Base-by-base conservation (phyloP, 2,888 invertebrate genomes). In the Hedychridium roseum region DNA sequence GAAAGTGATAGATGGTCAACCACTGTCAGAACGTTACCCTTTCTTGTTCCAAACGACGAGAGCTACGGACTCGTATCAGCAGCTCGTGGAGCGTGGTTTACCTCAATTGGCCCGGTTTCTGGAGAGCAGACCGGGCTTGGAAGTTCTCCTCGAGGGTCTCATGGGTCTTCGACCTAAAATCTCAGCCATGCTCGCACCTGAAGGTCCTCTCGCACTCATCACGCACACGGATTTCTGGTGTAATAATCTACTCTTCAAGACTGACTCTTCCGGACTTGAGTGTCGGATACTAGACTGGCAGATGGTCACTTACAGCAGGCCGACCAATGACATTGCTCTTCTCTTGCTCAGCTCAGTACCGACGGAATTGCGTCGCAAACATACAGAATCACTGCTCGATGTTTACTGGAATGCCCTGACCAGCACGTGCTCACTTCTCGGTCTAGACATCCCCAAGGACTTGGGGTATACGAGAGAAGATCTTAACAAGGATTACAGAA, bases 171-270 rank as follows among this genome's bases (percentile, higher is more conserved):
- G 88, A 54, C 85, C 88, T 1, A 83, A 86, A 34, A 88, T 91
- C 16, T 87, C 88, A 14, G 85, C 86, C 2, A 79, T 91, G 4
- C 79, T 91, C 20, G 84, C 86, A 34, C 90, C 91, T 0, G 84
- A 86, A 37, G 90, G 88, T 67, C 90, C 91, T 0, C 78, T 87
- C 66, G 88, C 90, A 0, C 82, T 90, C 3, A 86, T 91, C 50
- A 91, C 90, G 0, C 91, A 91, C 75, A 91, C 90, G 0, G 91
- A 91, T 73, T 91, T 91, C 76, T 91, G 91, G 91, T 89, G 89
- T 73, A 90, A 90, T 63, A 91, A 91, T 78, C 81, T 91, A 11
- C 80, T 90, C 51, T 90, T 91, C 68, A 60, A 49, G 60, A 78
- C 47, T 44, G 74, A 76, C 12, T 54, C 43, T 36, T 84, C 84